Evolutionary conservation across 1,140 invertebrate species (phyloP), one percentile per base, ranked within the genome.

Genomic region (Melitaea cinxia): DNA sequence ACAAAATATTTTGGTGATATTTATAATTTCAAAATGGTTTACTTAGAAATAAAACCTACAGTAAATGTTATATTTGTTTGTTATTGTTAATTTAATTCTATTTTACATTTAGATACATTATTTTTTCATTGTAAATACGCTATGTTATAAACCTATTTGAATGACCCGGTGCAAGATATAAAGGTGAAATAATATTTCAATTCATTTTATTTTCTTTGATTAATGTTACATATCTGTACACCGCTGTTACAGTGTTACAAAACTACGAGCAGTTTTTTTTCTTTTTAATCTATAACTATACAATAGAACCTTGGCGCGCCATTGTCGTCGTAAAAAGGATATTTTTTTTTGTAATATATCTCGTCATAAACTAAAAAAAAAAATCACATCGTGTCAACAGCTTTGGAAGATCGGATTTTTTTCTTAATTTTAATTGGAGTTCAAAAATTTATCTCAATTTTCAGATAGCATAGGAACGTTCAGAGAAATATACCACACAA

Each of bases 171-270:
- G 54, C 54, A 60, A 60, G 57, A 60, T 26, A 50, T 45, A 50
- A 50, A 60, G 35, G 47, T 17, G 45, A 60, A 50, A 50, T 45
- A 56, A 47, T 28, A 45, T 58, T 45, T 45, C 21, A 30, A 47
- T 24, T 30, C 45, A 35, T 53, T 33, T 14, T 42, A 14, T 5
- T 53, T 33, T 42, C 28, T 21, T 45, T 33, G 12, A 54, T 17
- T 66, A 47, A 19, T 12, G n/a, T n/a, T n/a, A n/a, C n/a, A 23
- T 59, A 45, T 67, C 56, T 71, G 65, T 71, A 71, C 65, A 71
- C 47, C 42, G 58, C 21, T 45, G 45, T 53, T 50, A n/a, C 61
- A 50, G 52, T 57, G 53, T 66, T 26, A 53, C 33, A 49, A 53
- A 66, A 55, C 58, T 54, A 66, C 12, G 21, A 54, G 24, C 52